Base-by-base conservation (phyloP, 2,113 vertebrate genomes). In the Gobius niger region DNA sequence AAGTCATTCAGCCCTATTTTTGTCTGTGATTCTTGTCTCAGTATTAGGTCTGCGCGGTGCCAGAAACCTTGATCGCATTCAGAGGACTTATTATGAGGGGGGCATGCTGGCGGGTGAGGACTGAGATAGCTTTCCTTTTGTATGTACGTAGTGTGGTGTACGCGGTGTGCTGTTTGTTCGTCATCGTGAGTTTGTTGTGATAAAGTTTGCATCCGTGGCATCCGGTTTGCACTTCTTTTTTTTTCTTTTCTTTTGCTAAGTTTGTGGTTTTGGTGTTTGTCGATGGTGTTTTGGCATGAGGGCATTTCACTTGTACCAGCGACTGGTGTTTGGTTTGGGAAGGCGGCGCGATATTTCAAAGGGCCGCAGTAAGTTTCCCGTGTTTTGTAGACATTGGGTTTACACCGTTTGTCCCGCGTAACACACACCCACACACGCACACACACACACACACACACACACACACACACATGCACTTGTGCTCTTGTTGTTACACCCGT, bases 71-170 rank as follows among this genome's bases (percentile, higher is more conserved):
- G 91, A 93, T 85, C 88, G 90, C 85, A 89, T 91, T 87, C 91
- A 90, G 89, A 90, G 89, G 89, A 91, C 87, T 85, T 91, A 88
- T 90, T 91, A 90, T 89, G 85, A 91, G 89, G 89, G 88, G 88
- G 90, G 89, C 82, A 83, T 90, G 88, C 85, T 91, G 71, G 85
- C 87, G 42, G 88, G 88, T 91, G 90, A 91, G 88, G 87, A 90
- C 83, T 78, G 86, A 89, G 87, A 81, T 83, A 88, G 84, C 76
- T 81, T 63, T 82, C 24, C 24, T 81, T 74, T 15, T 41, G 8
- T 60, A 5, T 40, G 19, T 57, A 1, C 40, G 54, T 57, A 57
- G 40, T 83, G 80, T 87, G 83, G 83, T 91, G 89, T 50, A 50
- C 14, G 1, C 90, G 80, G 70, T 87, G 84, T 89, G 49, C 9